Evolutionary conservation across 92 coral and sea anemone genomes (phyloP).

Genomic region (Porites evermanni): DNA sequence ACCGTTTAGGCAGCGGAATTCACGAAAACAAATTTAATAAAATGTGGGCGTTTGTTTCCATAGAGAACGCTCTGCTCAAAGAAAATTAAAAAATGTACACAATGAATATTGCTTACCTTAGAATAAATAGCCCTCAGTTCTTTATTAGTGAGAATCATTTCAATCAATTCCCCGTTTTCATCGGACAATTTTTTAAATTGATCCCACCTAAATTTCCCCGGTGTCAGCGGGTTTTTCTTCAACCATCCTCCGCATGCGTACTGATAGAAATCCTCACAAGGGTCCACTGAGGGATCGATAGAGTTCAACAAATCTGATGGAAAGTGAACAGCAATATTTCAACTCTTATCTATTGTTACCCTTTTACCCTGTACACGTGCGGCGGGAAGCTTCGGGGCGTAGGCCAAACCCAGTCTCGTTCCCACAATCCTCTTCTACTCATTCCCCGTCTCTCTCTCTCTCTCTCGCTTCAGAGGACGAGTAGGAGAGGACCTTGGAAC

Average conservation of each 20-base stretch:
- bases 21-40: too few relatives aligned
- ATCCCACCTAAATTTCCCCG: constrained; percentile 52
- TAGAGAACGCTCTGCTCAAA: too few relatives aligned
- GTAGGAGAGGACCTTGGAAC: too few relatives aligned
- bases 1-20: too few relatives aligned
- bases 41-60: too few relatives aligned
- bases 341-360: too few relatives aligned
- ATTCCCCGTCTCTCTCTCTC: too few relatives aligned
- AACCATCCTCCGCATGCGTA: constrained; percentile 96
- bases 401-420: too few relatives aligned
- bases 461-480: too few relatives aligned
- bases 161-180: constrained; percentile 64
- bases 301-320: constrained; percentile 73
- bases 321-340: not conserved
- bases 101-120: constrained; percentile 55
- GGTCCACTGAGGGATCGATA: constrained; percentile 77
- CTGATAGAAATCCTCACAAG: constrained; percentile 88
- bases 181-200: constrained; percentile 71
- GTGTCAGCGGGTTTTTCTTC: constrained; percentile 70
- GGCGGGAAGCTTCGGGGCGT: too few relatives aligned
- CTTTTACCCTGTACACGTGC: too few relatives aligned
- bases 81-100: not conserved
- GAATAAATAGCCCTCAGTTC: constrained; percentile 66
- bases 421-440: too few relatives aligned
- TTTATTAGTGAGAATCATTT: constrained; percentile 53